Evolutionary conservation across 2,113 vertebrate species (phyloP).

Genomic region (Colossoma macropomum): DNA sequence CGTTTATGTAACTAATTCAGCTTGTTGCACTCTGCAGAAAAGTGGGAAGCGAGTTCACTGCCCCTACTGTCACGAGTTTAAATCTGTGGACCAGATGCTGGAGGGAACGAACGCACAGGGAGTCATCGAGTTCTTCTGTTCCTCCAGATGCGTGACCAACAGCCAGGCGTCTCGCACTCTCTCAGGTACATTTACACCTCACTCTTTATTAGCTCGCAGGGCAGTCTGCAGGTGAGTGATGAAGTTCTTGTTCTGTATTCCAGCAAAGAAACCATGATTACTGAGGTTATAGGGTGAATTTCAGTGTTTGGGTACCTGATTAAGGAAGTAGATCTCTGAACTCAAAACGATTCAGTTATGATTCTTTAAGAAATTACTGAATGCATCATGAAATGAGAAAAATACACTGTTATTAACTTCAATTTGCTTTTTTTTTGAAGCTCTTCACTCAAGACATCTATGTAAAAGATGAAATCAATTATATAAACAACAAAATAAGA

Average conservation of each 20-base stretch:
- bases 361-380: no score
- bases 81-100: conserved; percentile 85
- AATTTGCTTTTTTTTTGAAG: no score
- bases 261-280: no score
- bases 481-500: no score
- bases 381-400: no score
- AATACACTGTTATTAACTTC: no score
- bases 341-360: no score
- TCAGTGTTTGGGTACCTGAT: neutral
- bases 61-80: conserved; percentile 82
- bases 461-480: no score
- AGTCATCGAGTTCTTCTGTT: conserved; percentile 86
- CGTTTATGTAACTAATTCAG: neutral
- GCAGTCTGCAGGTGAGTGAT: neutral
- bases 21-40: conserved; percentile 73
- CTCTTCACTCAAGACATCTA: no score
- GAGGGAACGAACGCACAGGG: conserved; percentile 82
- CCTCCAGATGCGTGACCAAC: conserved; percentile 84
- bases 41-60: conserved; percentile 85
- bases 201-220: neutral
- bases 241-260: neutral
- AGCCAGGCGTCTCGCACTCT: conserved; percentile 80
- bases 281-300: neutral
- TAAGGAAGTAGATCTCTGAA: no score
- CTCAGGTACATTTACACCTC: conserved; percentile 66